Evolutionary conservation across 2,888 invertebrate genomes (phyloP).

Genomic region (Megaustenia siamemsis): DNA sequence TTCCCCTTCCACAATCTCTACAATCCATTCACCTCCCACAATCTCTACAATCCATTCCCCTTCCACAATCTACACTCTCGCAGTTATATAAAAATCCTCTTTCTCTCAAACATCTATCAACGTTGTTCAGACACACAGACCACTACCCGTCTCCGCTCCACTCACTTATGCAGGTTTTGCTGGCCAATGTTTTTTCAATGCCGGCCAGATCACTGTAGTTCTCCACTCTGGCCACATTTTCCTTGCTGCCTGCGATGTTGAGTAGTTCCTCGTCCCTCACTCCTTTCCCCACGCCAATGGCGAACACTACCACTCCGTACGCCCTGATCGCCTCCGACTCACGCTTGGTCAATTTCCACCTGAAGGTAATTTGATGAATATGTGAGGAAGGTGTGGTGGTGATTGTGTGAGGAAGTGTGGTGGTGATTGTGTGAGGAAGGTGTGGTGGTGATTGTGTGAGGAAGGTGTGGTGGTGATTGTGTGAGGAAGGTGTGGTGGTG

Average conservation of each 20-base stretch:
- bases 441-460: no score
- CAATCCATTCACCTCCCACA: no score
- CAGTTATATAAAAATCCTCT: neutral
- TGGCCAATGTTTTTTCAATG: conserved; percentile 33
- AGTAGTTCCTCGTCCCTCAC: conserved; percentile 48
- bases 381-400: no score
- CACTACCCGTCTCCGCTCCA: neutral
- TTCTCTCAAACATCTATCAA: neutral
- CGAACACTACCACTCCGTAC: conserved; percentile 50
- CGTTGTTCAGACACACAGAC: neutral
- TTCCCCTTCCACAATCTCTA: no score
- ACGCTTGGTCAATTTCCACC: conserved; percentile 25
- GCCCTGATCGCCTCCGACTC: conserved; percentile 27
- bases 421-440: no score
- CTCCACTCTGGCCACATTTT: conserved; percentile 26
- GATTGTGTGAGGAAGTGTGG: no score
- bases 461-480: no score
- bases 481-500: no score
- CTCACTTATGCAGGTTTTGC: conserved; percentile 46
- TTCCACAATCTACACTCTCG: neutral
- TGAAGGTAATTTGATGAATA: neutral
- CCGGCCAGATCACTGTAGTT: conserved; percentile 13
- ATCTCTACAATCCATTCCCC: no score
- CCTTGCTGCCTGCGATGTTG: conserved; percentile 54
- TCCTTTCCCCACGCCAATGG: conserved; percentile 49